Evolutionary conservation across 1,140 invertebrate species (phyloP), one percentile per base, ranked within the genome.

Genomic region (Leptopilina boulardi): DNA sequence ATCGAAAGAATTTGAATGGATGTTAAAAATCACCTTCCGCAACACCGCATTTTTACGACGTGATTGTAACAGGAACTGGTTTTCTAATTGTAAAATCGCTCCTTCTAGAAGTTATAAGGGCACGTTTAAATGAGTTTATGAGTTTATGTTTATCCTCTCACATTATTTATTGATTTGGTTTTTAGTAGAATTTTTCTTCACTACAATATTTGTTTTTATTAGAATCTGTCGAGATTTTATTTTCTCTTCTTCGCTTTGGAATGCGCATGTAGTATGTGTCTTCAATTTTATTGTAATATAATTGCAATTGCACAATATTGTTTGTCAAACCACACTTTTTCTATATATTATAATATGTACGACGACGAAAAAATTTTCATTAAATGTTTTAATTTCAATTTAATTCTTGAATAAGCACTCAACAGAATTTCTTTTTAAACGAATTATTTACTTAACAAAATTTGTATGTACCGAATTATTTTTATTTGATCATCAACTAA

Each of bases 181-280:
- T 51, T 47, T 51, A 51, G 13, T 56, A 51, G 19, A 66, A 70
- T 74, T 78, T 76, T 73, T 72, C 59, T 19, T 19, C 23, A 70
- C 18, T 19, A 2, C 11, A 51, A 51, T 73, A 2, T 44, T n/a
- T n/a, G n/a, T n/a, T n/a, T 54, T 30, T 34, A 66, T 13, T 26
- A 11, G 15, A 23, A 66, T 23, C 1, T 30, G 8, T n/a, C 21
- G 23, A 13, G 54, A 56, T 26, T 30, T 13, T 30, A 3, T 11
- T 13, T 23, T 9, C 26, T 26, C 15, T 47, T 15, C 11, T 47
- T 47, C 15, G 11, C 13, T 47, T 38, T 38, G n/a, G n/a, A n/a
- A n/a, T n/a, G n/a, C n/a, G n/a, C n/a, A n/a, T n/a, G n/a, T n/a
- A n/a, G n/a, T 9, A 11, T 42, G 13, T 42, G 9, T 42, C 41